A percentile compares a stretch with the other conserved stretches of the same genome.
Conservation (phyloP, 2,888 invertebrate species). For the Stenichneumon culpator region DNA sequence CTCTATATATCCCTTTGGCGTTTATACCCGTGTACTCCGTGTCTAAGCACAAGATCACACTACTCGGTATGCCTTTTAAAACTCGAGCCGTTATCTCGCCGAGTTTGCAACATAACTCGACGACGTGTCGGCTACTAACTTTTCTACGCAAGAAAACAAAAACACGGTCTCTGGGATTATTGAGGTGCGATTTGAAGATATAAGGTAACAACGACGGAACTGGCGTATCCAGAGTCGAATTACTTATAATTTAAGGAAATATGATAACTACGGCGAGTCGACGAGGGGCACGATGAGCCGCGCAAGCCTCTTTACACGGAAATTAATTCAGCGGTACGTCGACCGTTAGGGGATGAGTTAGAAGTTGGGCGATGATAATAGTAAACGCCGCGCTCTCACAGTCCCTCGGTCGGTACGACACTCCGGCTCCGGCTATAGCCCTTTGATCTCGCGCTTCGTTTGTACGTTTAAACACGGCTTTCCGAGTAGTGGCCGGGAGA, state of each 20-base stretch:
- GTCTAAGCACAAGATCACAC: slow-evolving; percentile 31
- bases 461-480: slow-evolving; percentile 83
- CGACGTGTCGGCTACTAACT: slow-evolving; percentile 15
- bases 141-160: too few species aligned
- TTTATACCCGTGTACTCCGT: slow-evolving; percentile 19
- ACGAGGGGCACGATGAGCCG: slow-evolving; percentile 49
- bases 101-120: slow-evolving; percentile 63
- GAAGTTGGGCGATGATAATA: slow-evolving; percentile 76
- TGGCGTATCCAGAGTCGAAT: background rate
- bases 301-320: slow-evolving; percentile 75
- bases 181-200: slow-evolving; percentile 58
- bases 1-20: slow-evolving; percentile 29
- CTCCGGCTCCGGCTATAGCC: slow-evolving; percentile 46
- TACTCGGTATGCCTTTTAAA: slow-evolving; percentile 61
- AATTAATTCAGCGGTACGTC: slow-evolving; percentile 75
- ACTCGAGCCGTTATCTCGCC: slow-evolving; percentile 34
- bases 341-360: slow-evolving; percentile 37
- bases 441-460: slow-evolving; percentile 81
- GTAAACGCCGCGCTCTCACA: slow-evolving; percentile 76
- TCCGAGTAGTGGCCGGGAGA: slow-evolving; percentile 76
- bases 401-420: slow-evolving; percentile 61
- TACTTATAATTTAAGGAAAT: slow-evolving; percentile 14
- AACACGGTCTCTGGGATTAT: too few species aligned
- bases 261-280: background rate
- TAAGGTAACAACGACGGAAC: slow-evolving; percentile 45